phyloP scores from a whole-genome alignment of 2,888 invertebrate genomes.

The Syrphus vitripennis region DNA sequence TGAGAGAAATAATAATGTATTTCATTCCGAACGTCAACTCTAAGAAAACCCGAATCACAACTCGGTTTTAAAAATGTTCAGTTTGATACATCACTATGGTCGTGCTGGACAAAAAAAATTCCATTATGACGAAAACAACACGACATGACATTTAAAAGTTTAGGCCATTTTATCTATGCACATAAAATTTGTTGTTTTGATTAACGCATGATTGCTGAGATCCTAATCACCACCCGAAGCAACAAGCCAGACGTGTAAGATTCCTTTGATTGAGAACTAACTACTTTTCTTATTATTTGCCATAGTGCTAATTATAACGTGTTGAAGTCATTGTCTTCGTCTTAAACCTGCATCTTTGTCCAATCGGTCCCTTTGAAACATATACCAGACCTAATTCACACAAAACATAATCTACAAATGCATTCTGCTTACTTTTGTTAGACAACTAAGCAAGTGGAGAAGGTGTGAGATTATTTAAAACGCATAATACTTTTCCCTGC shows the following conservation, averaged over 20 bases:
- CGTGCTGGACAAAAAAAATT: no score
- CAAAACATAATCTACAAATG: neutral
- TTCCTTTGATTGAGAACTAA: constrained; percentile 39
- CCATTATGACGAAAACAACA: no score
- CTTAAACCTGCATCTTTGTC: constrained; percentile 19
- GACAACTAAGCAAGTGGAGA: neutral
- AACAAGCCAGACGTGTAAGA: constrained; percentile 26
- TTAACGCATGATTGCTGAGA: no score
- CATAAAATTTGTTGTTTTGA: no score
- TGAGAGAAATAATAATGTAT: no score
- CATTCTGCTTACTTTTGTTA: neutral
- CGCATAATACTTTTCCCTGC: constrained; percentile 2
- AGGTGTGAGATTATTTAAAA: constrained; percentile 53
- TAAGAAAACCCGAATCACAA: no score
- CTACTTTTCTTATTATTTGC: constrained; percentile 23
- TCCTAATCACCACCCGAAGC: no score
- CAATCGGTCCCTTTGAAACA: constrained; percentile 44
- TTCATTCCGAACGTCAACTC: no score
- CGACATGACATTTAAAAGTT: no score
- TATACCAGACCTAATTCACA: neutral
- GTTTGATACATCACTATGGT: no score
- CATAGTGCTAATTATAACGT: neutral
- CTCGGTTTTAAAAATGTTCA: no score
- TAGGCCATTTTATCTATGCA: no score
- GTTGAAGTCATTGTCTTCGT: neutral